Percentiles rank a stretch among this genome's conserved stretches.
Evolutionary conservation across 2,797 vertebrate species (phyloP).

Genomic region (Schizopygopsis pylzovi): DNA sequence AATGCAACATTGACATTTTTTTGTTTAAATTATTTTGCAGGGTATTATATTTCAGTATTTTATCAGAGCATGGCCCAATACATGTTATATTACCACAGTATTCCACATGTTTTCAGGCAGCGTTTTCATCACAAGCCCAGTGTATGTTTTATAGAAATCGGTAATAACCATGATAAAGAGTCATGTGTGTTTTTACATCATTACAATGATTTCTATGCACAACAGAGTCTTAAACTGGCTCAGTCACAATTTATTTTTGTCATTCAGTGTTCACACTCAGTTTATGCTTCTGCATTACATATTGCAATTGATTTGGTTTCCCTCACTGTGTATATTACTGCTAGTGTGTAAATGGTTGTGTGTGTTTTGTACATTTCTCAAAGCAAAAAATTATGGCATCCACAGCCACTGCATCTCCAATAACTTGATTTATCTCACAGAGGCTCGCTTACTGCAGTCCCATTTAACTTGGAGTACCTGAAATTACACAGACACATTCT

Average conservation of each 20-base stretch:
- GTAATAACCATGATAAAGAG: background rate
- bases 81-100: too few relatives aligned
- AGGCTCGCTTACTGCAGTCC: background rate
- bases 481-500: constrained; percentile 2
- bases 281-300: constrained; percentile 15
- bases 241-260: background rate
- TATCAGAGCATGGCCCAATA: background rate
- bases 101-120: background rate
- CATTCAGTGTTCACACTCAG: background rate
- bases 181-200: background rate
- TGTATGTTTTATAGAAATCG: background rate
- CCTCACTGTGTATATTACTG: background rate
- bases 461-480: constrained; percentile 19
- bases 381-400: background rate
- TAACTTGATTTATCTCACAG: constrained; percentile 30
- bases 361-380: constrained; percentile 6
- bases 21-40: background rate
- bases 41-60: background rate
- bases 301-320: constrained; percentile 11
- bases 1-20: too few relatives aligned
- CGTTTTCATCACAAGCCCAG: background rate
- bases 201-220: background rate
- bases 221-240: background rate
- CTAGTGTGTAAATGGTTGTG: constrained; percentile 21
- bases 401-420: constrained; percentile 26